Percentiles rank a stretch among this genome's conserved stretches.
Conservation (phyloP, 2,888 invertebrate species). For the Mylabris sibirica region DNA sequence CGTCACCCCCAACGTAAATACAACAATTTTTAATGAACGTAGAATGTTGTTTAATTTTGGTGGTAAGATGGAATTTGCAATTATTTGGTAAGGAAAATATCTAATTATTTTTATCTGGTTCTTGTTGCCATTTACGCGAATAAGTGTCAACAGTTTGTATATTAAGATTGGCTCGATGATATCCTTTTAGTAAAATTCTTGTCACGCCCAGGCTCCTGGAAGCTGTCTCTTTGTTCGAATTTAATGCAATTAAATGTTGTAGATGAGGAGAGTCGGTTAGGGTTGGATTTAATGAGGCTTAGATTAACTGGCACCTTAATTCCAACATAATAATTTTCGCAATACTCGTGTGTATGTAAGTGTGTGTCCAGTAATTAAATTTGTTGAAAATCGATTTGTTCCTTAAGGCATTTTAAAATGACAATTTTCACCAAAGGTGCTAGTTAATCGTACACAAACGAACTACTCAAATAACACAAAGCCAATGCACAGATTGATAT, state of each 20-base stretch:
- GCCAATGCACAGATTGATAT: neutral
- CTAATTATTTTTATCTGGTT: slow-evolving; percentile 7
- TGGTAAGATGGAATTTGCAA: neutral
- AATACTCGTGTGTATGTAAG: neutral
- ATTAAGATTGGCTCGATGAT: slow-evolving; percentile 10
- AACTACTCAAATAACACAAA: neutral
- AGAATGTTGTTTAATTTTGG: neutral
- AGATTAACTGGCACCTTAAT: slow-evolving; percentile 11
- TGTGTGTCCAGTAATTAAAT: neutral
- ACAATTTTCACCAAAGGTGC: no score
- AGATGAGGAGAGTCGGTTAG: slow-evolving; percentile 6
- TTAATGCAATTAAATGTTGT: slow-evolving; percentile 14
- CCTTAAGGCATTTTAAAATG: neutral
- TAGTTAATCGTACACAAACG: no score
- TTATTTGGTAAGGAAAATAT: neutral
- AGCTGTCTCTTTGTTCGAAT: slow-evolving; percentile 15
- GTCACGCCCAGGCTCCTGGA: slow-evolving; percentile 11
- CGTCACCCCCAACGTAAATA: neutral
- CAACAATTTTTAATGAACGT: neutral
- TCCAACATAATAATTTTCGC: neutral
- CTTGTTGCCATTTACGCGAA: neutral
- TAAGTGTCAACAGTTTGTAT: slow-evolving; percentile 11
- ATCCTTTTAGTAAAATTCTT: slow-evolving; percentile 8
- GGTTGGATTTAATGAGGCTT: slow-evolving; percentile 15
- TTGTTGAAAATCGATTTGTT: neutral